Evolutionary conservation across 2,888 invertebrate genomes (phyloP).

Genomic region (Lasioglossum pauxillum): DNA sequence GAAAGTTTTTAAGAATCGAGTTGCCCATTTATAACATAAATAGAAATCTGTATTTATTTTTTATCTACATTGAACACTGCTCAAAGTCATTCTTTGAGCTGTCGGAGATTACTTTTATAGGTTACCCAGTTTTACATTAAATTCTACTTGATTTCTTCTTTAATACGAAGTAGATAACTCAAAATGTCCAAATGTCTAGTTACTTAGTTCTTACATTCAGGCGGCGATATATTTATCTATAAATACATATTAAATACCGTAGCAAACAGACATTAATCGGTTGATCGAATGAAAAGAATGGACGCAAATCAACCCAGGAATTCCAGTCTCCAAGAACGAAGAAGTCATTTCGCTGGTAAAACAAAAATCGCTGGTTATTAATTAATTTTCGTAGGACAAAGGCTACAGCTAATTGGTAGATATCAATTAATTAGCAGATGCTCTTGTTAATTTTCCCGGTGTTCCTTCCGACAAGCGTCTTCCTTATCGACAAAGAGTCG

Average conservation of each 20-base stretch:
- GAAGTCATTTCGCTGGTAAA: not conserved
- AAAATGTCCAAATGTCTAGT: no score
- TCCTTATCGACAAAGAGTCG: conserved; percentile 61
- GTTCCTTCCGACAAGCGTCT: conserved; percentile 13
- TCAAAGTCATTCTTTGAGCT: no score
- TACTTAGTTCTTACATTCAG: no score
- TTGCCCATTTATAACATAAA: no score
- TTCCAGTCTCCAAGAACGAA: not conserved
- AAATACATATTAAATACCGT: not conserved
- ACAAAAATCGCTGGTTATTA: not conserved
- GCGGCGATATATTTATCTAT: no score
- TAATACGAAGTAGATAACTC: no score
- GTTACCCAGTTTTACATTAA: no score
- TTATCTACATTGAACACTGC: no score
- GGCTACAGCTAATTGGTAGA: not conserved
- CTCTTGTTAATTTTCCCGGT: conserved; percentile 22
- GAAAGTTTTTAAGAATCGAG: no score
- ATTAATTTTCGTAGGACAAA: not conserved
- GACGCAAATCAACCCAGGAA: not conserved
- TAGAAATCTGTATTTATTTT: no score
- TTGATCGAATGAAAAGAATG: not conserved
- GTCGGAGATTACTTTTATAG: no score
- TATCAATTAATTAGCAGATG: conserved; percentile 50
- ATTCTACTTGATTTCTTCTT: no score
- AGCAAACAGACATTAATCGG: not conserved